Evolutionary conservation across 2,113 vertebrate genomes (phyloP).

Genomic region (Columba janthina): DNA sequence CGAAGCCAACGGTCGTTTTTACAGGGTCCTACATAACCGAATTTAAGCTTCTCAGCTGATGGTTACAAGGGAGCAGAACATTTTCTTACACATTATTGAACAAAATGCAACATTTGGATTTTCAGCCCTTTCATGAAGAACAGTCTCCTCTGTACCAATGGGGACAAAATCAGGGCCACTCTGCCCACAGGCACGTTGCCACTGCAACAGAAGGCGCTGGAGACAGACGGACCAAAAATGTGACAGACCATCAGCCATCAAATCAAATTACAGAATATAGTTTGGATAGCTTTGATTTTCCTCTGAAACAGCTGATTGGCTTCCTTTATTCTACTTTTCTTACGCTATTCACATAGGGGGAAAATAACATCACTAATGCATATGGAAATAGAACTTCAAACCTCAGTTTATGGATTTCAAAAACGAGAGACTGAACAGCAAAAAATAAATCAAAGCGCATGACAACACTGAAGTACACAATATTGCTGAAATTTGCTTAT

Average conservation of each 20-base stretch:
- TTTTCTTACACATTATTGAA: background rate
- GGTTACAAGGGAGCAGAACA: background rate
- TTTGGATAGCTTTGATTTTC: background rate
- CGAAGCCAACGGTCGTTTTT: background rate
- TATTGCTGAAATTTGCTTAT: background rate
- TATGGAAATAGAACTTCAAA: background rate
- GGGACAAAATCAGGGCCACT: background rate
- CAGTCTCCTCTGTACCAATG: background rate
- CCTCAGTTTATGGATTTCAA: background rate
- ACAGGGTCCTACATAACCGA: background rate
- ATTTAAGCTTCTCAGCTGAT: background rate
- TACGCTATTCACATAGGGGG: background rate
- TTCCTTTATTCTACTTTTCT: background rate
- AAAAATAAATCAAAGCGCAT: background rate
- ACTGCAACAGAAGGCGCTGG: conserved; percentile 14
- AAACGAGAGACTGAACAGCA: background rate
- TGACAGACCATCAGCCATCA: background rate
- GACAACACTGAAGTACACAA: background rate
- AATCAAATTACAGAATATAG: background rate
- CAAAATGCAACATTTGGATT: background rate
- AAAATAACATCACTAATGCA: background rate
- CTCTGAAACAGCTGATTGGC: background rate
- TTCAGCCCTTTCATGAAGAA: background rate
- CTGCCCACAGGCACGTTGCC: background rate
- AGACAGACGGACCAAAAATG: background rate